Base-by-base conservation (phyloP, 1,140 invertebrate genomes). In the Leguminivora glycinivorella region DNA sequence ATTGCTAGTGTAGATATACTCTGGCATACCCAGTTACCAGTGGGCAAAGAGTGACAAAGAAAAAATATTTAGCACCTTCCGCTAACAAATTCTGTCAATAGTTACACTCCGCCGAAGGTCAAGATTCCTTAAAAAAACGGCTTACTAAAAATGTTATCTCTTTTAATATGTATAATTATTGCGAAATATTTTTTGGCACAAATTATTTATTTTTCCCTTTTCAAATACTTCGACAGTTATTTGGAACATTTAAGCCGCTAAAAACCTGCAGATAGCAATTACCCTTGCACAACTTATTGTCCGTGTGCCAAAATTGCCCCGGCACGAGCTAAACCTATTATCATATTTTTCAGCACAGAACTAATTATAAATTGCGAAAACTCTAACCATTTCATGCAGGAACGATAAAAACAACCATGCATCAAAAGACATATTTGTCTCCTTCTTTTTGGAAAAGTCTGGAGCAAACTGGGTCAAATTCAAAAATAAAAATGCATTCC, bases 401-500 rank as follows among this genome's bases (percentile, higher is more conserved):
- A 63, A 34, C 31, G 58, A 63, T 29, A 29, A 63, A 63, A 63
- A 63, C 58, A 63, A 63, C 58, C 58, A 63, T 63, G 58, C 58
- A 63, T 34, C 58, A 63, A 29, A 63, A 29, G n/a, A 63, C 25
- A 63, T 29, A 63, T 52, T 29, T 34, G 58, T 63, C 26, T 63
- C n/a, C 5, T 29, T 63, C 58, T 31, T 63, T 63, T 63, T 63
- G 58, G 14, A 63, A 9, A 29, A 63, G 26, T 63, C 58, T 63
- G 14, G n/a, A 63, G 58, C 58, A 43, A 76, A 76, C 71, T 77
- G 72, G 73, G 70, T 72, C 77, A 72, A 73, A 67, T 66, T 72
- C 69, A 72, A 80, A 77, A 78, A 77, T 75, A 74, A 80, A 78
- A 79, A 70, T 83, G 82, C 25, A 63, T 63, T 63, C 58, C 26